A percentile compares a stretch with the other conserved stretches of the same genome.
phyloP scores from a whole-genome alignment of 2,113 vertebrate genomes.

The Ciconia maguari region DNA sequence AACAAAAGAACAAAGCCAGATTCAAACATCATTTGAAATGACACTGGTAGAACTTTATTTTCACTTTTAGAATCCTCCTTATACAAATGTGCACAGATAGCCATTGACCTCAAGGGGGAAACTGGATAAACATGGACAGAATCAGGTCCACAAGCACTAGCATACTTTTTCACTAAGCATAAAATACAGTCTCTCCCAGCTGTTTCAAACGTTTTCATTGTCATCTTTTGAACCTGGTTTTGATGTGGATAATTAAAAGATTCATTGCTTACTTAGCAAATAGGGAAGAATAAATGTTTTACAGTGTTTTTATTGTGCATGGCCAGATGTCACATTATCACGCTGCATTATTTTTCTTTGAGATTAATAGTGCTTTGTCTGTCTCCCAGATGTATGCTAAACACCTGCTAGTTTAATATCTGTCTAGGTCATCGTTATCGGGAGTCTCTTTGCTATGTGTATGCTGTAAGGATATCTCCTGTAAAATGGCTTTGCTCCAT shows the following conservation, averaged over 20 bases:
- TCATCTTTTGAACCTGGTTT: neutral
- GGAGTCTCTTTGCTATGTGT: neutral
- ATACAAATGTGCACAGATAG: neutral
- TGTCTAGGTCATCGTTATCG: constrained; percentile 16
- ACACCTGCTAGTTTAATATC: constrained; percentile 27
- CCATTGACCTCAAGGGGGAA: neutral
- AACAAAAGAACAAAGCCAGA: neutral
- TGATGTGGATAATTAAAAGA: constrained; percentile 11
- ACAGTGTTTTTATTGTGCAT: neutral
- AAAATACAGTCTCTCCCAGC: neutral
- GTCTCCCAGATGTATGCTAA: constrained; percentile 13
- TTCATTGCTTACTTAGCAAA: neutral
- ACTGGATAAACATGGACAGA: neutral
- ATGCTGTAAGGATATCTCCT: neutral
- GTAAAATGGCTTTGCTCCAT: neutral
- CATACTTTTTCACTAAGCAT: neutral
- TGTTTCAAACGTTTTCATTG: neutral
- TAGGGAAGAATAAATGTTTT: constrained; percentile 20
- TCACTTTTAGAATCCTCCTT: neutral
- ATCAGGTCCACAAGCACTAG: neutral
- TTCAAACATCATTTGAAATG: neutral
- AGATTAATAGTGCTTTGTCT: constrained; percentile 53
- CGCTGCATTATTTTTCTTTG: neutral
- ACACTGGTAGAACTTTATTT: neutral
- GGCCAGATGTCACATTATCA: constrained; percentile 35